Base-by-base conservation (phyloP, 2,113 vertebrate genomes). In the Neolamprologus kungweensis region DNA sequence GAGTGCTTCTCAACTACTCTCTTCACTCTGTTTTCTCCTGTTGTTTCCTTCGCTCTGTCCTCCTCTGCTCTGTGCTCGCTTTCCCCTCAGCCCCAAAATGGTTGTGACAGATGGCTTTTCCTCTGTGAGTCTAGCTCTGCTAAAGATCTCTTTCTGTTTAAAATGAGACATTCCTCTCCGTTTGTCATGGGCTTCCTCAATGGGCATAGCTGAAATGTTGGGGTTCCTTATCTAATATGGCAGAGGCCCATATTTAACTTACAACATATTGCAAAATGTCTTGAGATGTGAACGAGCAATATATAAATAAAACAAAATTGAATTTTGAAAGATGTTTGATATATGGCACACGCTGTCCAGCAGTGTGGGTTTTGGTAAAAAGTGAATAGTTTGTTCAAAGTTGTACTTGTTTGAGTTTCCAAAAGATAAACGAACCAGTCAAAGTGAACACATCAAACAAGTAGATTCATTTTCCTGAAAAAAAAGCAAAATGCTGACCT, bases 301-400 rank as follows among this genome's bases (percentile, higher is more conserved):
- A 73, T 73, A 45, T 73, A 45, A 73, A 45, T 45, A 45, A 73
- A 45, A 45, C 37, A 26, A 42, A 73, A 17, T 73, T 16, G n/a
- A 71, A 71, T 71, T 71, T 42, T 40, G 65, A 71, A 71, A 9
- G 35, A 71, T 23, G n/a, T 42, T 14, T 71, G 35, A 71, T 71
- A 40, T 42, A 71, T 71, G 84, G 28, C 50, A 79, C 87, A 80
- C 78, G 80, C 37, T 71, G 35, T 71, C 65, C 35, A 71, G 35
- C n/a, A 40, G 81, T 73, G 80, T 82, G 42, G 82, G 87, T 42
- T 89, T 91, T 91, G 83, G 19, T 84, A 82, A 82, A 81, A 54
- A 54, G 31, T 57, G 80, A 90, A 81, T 85, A 79, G 92, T 88
- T 91, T 91, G 87, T 92, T 91, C 83, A 93, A 93, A 93, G 87